phyloP scores from a whole-genome alignment of 2,113 vertebrate species.

The Scortum barcoo region DNA sequence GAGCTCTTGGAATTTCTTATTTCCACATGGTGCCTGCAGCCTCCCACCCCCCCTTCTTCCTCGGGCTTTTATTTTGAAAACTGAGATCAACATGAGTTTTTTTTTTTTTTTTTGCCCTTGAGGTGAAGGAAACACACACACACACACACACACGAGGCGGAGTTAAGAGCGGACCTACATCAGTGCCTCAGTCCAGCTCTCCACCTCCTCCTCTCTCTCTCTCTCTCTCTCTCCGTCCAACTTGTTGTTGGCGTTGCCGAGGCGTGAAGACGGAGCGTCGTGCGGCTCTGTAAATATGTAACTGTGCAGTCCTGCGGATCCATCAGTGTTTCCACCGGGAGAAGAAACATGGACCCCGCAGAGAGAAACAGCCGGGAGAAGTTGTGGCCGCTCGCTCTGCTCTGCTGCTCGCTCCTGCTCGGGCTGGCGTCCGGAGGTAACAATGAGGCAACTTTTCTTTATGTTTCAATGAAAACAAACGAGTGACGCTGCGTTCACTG shows the following conservation, averaged over 20 bases:
- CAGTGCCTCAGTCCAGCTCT: not conserved
- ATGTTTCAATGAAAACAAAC: constrained; percentile 16
- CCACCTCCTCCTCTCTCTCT: not conserved
- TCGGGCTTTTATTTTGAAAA: constrained; percentile 64
- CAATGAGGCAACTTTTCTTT: constrained; percentile 29
- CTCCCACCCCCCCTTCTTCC: not conserved
- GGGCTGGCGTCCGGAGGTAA: constrained; percentile 76
- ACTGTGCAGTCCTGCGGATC: not conserved
- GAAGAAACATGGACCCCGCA: constrained; percentile 67
- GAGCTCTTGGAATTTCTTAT: not conserved
- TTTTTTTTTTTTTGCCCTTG: too few species aligned
- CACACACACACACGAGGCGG: constrained; percentile 64
- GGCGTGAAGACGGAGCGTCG: constrained; percentile 8
- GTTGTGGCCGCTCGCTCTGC: constrained; percentile 65
- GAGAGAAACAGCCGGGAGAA: constrained; percentile 49
- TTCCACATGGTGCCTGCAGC: not conserved
- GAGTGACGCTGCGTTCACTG: not conserved
- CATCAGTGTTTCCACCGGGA: constrained; percentile 29
- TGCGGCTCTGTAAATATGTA: constrained; percentile 65
- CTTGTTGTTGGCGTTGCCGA: not conserved
- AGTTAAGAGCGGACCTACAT: constrained; percentile 26
- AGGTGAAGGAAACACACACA: constrained; percentile 6
- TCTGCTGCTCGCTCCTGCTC: constrained; percentile 77
- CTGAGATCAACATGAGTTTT: not conserved
- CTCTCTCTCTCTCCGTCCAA: too few species aligned